Evolutionary conservation across 1,140 invertebrate species (phyloP).

Genomic region (Drosophila rhopaloa): DNA sequence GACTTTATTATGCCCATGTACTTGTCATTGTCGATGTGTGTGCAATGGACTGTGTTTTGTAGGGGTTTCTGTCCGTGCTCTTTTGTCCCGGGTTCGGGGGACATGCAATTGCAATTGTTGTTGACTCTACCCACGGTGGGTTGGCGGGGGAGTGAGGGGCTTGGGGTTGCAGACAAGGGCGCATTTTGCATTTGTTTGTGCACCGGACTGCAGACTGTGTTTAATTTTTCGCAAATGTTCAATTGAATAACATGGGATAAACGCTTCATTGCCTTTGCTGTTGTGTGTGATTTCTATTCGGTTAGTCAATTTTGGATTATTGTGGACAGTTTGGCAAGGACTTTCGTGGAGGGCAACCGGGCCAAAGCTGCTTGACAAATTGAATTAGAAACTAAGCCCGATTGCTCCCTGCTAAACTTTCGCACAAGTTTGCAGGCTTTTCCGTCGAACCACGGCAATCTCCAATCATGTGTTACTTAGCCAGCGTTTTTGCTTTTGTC

Average conservation of each 20-base stretch:
- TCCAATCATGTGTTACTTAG: constrained; percentile 51
- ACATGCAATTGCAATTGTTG: constrained; percentile 62
- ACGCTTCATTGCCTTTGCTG: constrained; percentile 57
- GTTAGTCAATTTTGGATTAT: constrained; percentile 35
- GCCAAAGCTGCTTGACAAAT: constrained; percentile 41
- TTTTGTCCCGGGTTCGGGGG: constrained; percentile 1
- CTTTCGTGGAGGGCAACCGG: constrained; percentile 10
- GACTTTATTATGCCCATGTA: constrained; percentile 82
- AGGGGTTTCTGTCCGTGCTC: constrained; percentile 7
- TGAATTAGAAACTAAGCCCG: constrained; percentile 47
- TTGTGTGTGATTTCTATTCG: constrained; percentile 47
- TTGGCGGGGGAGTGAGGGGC: not conserved
- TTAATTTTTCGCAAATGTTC: constrained; percentile 76
- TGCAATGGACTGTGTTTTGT: constrained; percentile 70
- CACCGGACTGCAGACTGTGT: constrained; percentile 42
- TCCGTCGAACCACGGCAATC: constrained; percentile 8
- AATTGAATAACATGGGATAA: constrained; percentile 72
- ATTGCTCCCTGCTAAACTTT: constrained; percentile 32
- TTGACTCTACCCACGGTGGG: constrained; percentile 13
- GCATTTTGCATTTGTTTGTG: constrained; percentile 57
- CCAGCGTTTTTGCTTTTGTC: constrained; percentile 34
- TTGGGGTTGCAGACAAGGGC: constrained; percentile 5
- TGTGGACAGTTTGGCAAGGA: constrained; percentile 26
- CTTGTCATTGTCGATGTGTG: constrained; percentile 73
- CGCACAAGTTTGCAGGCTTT: constrained; percentile 17